Evolutionary conservation across 35 echinoderm and acorn worm species (phyloP).

Genomic region (Patiria miniata): DNA sequence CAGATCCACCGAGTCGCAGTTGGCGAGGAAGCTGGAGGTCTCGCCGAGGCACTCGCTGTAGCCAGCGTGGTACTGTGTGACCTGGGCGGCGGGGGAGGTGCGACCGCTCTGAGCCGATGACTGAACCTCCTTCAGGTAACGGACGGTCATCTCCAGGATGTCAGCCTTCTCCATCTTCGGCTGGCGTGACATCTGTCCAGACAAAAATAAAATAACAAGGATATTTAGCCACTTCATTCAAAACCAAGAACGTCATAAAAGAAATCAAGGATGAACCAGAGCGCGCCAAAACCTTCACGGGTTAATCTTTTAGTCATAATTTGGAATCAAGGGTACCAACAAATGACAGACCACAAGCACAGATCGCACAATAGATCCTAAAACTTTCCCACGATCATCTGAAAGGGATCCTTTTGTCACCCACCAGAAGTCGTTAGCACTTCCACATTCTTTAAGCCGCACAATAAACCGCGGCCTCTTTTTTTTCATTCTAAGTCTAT

Average conservation of each 20-base stretch:
- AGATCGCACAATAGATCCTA: neutral
- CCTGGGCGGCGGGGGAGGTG: neutral
- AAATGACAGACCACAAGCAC: neutral
- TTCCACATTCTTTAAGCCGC: neutral
- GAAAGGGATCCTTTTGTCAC: neutral
- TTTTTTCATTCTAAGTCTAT: no score
- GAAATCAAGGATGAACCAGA: neutral
- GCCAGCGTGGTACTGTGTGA: conserved; percentile 83
- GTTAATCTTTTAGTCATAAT: neutral
- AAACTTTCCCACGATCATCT: conserved; percentile 27
- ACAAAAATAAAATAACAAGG: conserved; percentile 38
- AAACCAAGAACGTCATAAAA: neutral
- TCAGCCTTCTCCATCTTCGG: conserved; percentile 94
- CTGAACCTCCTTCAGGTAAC: conserved; percentile 79
- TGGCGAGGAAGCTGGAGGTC: conserved; percentile 69
- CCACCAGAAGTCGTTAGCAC: conserved; percentile 18
- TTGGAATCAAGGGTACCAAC: neutral
- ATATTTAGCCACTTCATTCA: neutral
- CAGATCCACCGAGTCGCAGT: conserved; percentile 71
- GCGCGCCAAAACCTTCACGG: neutral
- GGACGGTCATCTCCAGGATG: conserved; percentile 92
- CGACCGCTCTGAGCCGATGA: conserved; percentile 16
- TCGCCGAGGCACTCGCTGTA: conserved; percentile 89
- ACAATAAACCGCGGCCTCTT: conserved; percentile 7
- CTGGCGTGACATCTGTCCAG: conserved; percentile 64